Evolutionary conservation across 1,140 invertebrate species (phyloP), one percentile per base, ranked within the genome.

Genomic region (Brachionus rotundiformis): DNA sequence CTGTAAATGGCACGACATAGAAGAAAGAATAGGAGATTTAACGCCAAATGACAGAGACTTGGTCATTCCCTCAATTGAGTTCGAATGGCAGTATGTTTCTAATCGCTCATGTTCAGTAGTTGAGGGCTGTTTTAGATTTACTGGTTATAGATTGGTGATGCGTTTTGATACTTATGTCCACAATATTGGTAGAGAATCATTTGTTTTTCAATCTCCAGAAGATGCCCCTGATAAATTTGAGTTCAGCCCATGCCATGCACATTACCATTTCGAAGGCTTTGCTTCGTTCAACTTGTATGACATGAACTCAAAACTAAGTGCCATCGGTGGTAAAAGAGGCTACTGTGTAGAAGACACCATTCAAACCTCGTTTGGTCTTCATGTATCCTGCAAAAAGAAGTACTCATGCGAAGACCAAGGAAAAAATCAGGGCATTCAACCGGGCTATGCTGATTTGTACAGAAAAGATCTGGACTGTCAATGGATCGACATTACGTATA

Each of bases 211-310:
- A 25, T 8, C 0, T 0, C 19, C 59, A 25, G 59, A 23, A 1
- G 25, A 27, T 5, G 23, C 59, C 8, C 59, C 59, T 25, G 19
- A 63, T 63, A 23, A 25, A 23, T 63, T 63, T 13, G 19, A 63
- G 27, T 63, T 25, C 13, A 25, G 19, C 27, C 59, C 59, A 63
- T 63, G 59, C 27, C 59, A 63, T 63, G 16, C 59, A 4, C 59
- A 63, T 27, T 63, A 25, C 27, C 59, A 63, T 63, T 63, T 63
- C 27, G 59, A 63, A 27, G 59, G 59, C 13, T 63, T 63, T 63
- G 59, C 59, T 13, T 63, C 25, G 5, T 63, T 63, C 13, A 63
- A 23, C 13, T 27, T 63, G 25, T 63, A 63, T 29, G 59, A 63
- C 25, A 23, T 63, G 25, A 63, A 27, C 5, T 63, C 59, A 25